Base-by-base conservation (phyloP, 2,888 invertebrate species). In the Lacanobia wlatinum region DNA sequence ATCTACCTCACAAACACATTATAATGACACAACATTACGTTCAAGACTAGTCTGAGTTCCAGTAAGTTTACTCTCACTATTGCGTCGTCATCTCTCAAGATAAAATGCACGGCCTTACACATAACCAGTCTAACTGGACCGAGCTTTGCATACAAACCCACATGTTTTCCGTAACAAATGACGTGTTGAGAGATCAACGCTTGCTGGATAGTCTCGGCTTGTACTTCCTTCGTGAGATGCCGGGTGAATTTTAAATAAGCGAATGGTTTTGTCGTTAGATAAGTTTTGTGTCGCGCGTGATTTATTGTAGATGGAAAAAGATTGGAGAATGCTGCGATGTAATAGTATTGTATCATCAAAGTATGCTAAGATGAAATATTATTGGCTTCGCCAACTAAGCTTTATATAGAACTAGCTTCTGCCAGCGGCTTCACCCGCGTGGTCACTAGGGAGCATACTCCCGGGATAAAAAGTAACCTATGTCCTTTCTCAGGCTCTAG, bases 71-170 rank as follows among this genome's bases (percentile, higher is more conserved):
- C 92, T 93, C 93, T 92, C 92, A 91, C 92, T 88, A 88, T 83
- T 77, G 67, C 87, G 93, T 92, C 94, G 89, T 90, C 91, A 93
- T 90, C 86, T 86, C 84, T 87, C 88, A 89, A 92, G 92, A 92
- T 92, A 92, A 34, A 90, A 89, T 86, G 80, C 84, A 82, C 85
- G 90, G 90, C 90, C 90, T 89, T 84, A 87, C 50, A 80, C 73
- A 68, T 69, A 75, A 85, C 90, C 87, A 88, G 76, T 76, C n/a
- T 82, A 71, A 69, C 75, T 61, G 82, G 84, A 83, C 68, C 80
- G 73, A 80, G 59, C 72, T 80, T 64, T 75, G 61, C 72, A 70
- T 61, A 70, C 60, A 63, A 58, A 66, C 9, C 55, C 21, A 43
- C 6, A 12, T 8, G 18, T 6, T 46, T 53, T 65, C 14, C 3